Conservation (phyloP, 2,888 invertebrate genomes). For the Smittia aterrima region DNA sequence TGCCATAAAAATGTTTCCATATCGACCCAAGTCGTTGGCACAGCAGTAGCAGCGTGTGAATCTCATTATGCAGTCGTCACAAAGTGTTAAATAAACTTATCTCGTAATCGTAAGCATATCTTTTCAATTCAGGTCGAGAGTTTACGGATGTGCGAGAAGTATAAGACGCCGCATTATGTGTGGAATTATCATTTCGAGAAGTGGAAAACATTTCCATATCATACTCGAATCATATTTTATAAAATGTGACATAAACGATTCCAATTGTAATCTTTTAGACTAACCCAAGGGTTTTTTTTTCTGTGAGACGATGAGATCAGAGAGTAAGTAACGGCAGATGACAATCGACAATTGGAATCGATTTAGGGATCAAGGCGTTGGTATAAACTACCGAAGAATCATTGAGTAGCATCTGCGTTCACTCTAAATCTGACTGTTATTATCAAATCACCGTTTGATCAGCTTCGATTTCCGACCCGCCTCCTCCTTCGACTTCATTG, state of each 20-base stretch:
- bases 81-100: constrained; percentile 3
- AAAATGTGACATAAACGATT: neutral
- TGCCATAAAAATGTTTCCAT: too few species aligned
- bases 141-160: neutral
- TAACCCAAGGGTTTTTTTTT: too few species aligned
- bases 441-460: neutral
- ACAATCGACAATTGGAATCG: neutral
- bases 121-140: neutral
- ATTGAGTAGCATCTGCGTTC: neutral
- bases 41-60: neutral
- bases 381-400: too few species aligned
- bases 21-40: too few species aligned
- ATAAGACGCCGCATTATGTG: neutral
- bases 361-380: neutral
- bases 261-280: neutral
- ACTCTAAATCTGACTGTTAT: neutral
- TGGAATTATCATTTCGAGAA: neutral
- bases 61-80: neutral
- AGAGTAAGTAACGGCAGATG: neutral
- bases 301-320: neutral
- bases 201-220: neutral
- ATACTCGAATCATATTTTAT: neutral
- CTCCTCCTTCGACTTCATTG: neutral
- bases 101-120: neutral
- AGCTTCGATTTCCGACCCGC: neutral